Evolutionary conservation across 2,888 invertebrate species (phyloP), one percentile per base, ranked within the genome.

Genomic region (Aleiodes alternator): DNA sequence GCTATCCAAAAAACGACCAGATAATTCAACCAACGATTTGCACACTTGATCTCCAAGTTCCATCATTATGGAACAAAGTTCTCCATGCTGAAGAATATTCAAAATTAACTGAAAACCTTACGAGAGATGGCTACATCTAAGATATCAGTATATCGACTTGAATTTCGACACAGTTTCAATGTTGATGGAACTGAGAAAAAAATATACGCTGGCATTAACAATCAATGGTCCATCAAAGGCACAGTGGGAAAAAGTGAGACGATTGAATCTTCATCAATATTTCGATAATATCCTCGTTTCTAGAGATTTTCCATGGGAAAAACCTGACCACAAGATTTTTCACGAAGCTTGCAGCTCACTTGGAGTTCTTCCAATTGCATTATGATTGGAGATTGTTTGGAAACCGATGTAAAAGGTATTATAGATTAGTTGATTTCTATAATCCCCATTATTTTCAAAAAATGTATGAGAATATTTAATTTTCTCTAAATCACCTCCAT

Each of bases 371-470:
- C 95, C 96, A 92, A 93, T 81, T 96, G 96, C 90, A 92, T 96
- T 83, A 96, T 97, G 96, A 94, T 96, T 85, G 96, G 96, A 64
- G 97, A 97, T 88, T 96, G 96, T 88, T 90, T 96, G 82, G 96
- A 96, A 89, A 96, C 96, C 51, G 97, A 97, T 89, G 96, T 97
- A 84, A 92, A 94, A 76, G 89, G 89, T 89, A 84, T 75, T 76
- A 69, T 53, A 31, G 4, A n/a, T n/a, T n/a, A n/a, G n/a, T n/a
- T n/a, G n/a, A n/a, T n/a, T n/a, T n/a, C n/a, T n/a, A n/a, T n/a
- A n/a, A n/a, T n/a, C n/a, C n/a, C n/a, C n/a, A n/a, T n/a, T n/a
- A n/a, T n/a, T n/a, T n/a, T n/a, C n/a, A n/a, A 14, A 51, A 57
- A 56, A 68, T 12, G 1, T 61, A 14, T 43, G 16, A 23, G 23